phyloP scores from a whole-genome alignment of 2,113 vertebrate genomes.

The Hippocampus comes region DNA sequence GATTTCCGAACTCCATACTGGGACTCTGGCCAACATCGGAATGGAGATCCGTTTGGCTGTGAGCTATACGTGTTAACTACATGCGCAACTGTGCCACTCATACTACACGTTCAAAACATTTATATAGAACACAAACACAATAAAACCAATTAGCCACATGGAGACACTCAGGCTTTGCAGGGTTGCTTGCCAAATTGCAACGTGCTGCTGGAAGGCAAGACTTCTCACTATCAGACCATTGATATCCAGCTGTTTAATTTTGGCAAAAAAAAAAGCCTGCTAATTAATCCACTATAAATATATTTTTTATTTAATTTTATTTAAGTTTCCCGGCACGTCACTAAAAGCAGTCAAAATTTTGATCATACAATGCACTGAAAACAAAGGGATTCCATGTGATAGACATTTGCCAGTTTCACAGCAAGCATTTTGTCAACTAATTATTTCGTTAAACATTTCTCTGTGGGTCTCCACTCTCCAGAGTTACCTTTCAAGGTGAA shows the following conservation, averaged over 20 bases:
- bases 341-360: slow-evolving; percentile 41
- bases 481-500: slow-evolving; percentile 41
- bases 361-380: slow-evolving; percentile 51
- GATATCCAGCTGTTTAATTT: neutral
- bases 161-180: neutral
- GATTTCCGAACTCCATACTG: too few relatives aligned
- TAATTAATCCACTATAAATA: slow-evolving; percentile 53
- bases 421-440: slow-evolving; percentile 67
- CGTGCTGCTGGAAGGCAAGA: neutral
- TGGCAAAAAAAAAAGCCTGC: slow-evolving; percentile 47
- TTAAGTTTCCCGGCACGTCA: slow-evolving; percentile 17
- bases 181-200: neutral
- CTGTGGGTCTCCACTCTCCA: slow-evolving; percentile 30
- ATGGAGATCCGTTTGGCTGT: too few relatives aligned
- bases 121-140: neutral
- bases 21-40: too few relatives aligned
- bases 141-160: neutral
- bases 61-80: too few relatives aligned
- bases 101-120: neutral
- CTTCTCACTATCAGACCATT: neutral
- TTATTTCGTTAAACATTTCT: slow-evolving; percentile 65
- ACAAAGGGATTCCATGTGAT: slow-evolving; percentile 57
- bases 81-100: too few relatives aligned
- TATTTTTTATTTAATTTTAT: neutral
- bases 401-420: slow-evolving; percentile 53